Evolutionary conservation across 2,888 invertebrate genomes (phyloP), one percentile per base, ranked within the genome.

Genomic region (Parascotia fuliginaria): DNA sequence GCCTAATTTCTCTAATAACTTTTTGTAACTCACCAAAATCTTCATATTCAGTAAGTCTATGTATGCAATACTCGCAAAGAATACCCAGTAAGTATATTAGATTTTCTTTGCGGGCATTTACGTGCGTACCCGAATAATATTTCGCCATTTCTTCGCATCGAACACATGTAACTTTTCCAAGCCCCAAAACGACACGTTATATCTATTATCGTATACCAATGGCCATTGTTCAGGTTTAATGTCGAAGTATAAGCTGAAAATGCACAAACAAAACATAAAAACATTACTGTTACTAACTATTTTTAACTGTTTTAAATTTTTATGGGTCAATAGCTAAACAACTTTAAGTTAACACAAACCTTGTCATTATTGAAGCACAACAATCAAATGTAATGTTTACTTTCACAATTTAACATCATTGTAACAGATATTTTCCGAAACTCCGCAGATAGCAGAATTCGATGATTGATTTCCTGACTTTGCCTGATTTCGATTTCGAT

Each of bases 111-210:
- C n/a, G n/a, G n/a, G n/a, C n/a, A n/a, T n/a, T n/a, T n/a, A 6
- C 4, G 7, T 19, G 54, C 64, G 55, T 83, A 95, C 95, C 90
- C 94, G 87, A 67, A 95, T 93, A 61, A 98, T 94, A 75, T 95
- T 94, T 54, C 95, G 95, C 95, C 98, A 98, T 92, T 98, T 98
- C 60, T 94, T 94, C 0, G 97, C 94, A 92, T 98, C 98, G 81
- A 98, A 98, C 0, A 97, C 95, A 88, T 98, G 98, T 9, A 97
- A 90, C 79, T 95, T 96, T 81, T 98, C 97, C 50, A 98, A 87
- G 9, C 97, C 97, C 73, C 94, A 89, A 81, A 97, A 96, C 22
- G 94, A 93, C 24, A 98, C 97, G 79, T 97, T 96, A 82, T 98
- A 98, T 45, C 94, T 94, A 11, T 94, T 87, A 56, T 95, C 92